Evolutionary conservation across 2,888 invertebrate species (phyloP).

Genomic region (Drosophila tanythrix): DNA sequence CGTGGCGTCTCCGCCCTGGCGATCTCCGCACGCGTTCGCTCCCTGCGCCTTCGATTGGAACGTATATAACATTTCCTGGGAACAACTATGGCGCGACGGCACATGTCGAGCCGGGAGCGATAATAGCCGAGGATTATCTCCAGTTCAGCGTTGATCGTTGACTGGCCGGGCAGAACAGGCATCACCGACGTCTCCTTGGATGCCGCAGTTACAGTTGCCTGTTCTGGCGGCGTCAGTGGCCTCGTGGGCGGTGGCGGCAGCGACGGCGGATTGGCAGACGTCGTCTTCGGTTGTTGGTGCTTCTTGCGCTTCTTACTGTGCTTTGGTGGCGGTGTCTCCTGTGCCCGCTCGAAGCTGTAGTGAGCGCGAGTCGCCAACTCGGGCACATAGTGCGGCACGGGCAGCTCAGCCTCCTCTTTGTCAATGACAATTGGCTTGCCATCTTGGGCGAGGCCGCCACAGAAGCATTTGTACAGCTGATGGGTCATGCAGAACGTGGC

Average conservation of each 20-base stretch:
- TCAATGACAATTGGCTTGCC: constrained; percentile 81
- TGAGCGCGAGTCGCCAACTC: constrained; percentile 66
- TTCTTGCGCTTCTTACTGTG: constrained; percentile 30
- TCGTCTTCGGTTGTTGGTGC: background rate
- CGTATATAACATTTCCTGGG: constrained; percentile 70
- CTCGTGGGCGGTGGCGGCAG: background rate
- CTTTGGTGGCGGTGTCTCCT: constrained; percentile 48
- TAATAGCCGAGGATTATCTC: constrained; percentile 49
- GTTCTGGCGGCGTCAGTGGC: background rate
- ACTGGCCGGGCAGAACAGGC: background rate
- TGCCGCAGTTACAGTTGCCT: background rate
- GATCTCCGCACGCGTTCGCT: constrained; percentile 44
- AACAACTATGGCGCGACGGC: constrained; percentile 75
- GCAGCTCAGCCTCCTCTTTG: constrained; percentile 65
- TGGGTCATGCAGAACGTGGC: constrained; percentile 89
- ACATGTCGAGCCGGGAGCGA: constrained; percentile 40
- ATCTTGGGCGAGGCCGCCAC: constrained; percentile 85
- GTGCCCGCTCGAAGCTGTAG: constrained; percentile 81
- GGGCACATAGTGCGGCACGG: constrained; percentile 43
- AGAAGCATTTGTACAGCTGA: constrained; percentile 88
- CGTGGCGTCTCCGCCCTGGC: constrained; percentile 63
- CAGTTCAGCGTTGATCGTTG: constrained; percentile 19
- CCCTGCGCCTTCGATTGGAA: constrained; percentile 69
- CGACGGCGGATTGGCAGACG: background rate
- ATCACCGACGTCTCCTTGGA: constrained; percentile 6